A percentile compares a stretch with the other conserved stretches of the same genome.
These are phyloP conservation scores for Corvus hawaiiensis DNA, from an alignment of 2,113 vertebrate species.

Conservation along the genomic window DNA sequence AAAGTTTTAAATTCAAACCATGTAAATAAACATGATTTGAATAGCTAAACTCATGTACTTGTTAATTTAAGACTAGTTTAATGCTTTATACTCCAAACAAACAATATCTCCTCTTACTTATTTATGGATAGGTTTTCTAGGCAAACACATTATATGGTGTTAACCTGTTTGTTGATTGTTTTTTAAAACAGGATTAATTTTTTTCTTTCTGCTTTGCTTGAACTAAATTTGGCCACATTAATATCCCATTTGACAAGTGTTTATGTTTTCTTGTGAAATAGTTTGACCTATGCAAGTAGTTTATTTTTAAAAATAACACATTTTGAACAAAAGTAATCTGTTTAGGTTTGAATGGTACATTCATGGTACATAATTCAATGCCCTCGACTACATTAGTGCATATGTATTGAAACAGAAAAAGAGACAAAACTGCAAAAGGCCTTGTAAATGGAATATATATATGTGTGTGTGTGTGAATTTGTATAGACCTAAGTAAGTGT, in stretches of 20 bases:
- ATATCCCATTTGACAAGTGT: neutral
- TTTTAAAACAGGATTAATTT: neutral
- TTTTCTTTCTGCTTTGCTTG: neutral
- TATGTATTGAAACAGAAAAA: neutral
- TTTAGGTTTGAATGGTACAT: neutral
- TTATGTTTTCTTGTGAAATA: neutral
- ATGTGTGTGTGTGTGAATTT: neutral
- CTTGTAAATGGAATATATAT: neutral
- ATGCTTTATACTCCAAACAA: neutral
- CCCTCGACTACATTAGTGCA: neutral
- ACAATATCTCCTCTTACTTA: neutral
- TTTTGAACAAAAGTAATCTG: neutral
- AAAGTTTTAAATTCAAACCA: neutral
- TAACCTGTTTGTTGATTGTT: neutral
- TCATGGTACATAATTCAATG: neutral
- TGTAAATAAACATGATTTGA: neutral
- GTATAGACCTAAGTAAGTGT: neutral
- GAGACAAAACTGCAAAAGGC: neutral
- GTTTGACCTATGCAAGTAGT: neutral
- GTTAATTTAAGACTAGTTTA: neutral
- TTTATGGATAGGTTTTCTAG: neutral
- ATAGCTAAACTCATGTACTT: neutral
- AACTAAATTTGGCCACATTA: neutral
- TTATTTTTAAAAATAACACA: neutral
- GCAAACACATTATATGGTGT: neutral